Percentiles rank a stretch among this genome's conserved stretches.
Conservation (phyloP, 1,140 invertebrate species). For the Samia ricini region DNA sequence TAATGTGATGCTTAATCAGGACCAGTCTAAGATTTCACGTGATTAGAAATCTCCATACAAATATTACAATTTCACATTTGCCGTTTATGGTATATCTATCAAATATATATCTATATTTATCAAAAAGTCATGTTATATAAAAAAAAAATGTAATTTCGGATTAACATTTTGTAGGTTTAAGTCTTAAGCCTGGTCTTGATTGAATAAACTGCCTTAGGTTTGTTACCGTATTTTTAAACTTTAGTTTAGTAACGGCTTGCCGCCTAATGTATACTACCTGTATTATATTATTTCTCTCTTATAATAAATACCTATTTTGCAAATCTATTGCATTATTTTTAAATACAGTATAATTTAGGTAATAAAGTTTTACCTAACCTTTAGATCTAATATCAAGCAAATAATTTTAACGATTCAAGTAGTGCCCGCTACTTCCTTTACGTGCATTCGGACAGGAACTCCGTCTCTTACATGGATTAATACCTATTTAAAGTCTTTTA, state of each 20-base stretch:
- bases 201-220: slow-evolving; percentile 13
- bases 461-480: too few species aligned
- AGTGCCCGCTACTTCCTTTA: too few species aligned
- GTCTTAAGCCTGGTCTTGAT: slow-evolving; percentile 58
- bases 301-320: slow-evolving; percentile 23
- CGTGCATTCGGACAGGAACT: too few species aligned
- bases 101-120: too few species aligned
- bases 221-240: slow-evolving; percentile 14
- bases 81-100: too few species aligned
- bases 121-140: background rate
- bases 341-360: too few species aligned
- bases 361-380: too few species aligned
- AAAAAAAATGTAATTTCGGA: background rate
- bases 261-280: slow-evolving; percentile 14
- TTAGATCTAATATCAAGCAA: too few species aligned
- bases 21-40: background rate
- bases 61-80: too few species aligned
- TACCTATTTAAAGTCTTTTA: too few species aligned
- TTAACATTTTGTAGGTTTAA: slow-evolving; percentile 39
- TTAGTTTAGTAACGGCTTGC: slow-evolving; percentile 4
- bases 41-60: too few species aligned
- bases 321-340: background rate
- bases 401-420: too few species aligned
- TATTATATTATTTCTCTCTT: slow-evolving; percentile 18
- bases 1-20: background rate